These are phyloP conservation scores for Pyralis farinalis DNA, from an alignment of 2,888 invertebrate genomes.

Conservation along the genomic window DNA sequence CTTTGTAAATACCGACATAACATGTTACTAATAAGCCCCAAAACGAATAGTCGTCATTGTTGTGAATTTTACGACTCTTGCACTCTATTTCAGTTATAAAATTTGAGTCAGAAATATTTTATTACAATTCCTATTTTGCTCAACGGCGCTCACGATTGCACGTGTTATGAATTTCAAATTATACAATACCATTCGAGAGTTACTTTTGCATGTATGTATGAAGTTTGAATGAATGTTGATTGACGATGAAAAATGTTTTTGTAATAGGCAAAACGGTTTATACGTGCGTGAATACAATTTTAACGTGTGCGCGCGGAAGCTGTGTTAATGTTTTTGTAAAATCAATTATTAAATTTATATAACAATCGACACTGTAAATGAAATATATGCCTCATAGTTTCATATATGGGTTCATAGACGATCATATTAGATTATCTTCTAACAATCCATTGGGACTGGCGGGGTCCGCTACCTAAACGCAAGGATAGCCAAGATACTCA, in stretches of 20 bases:
- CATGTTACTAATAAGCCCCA: not conserved
- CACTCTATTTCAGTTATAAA: conserved; percentile 63
- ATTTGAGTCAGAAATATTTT: conserved; percentile 63
- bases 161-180: conserved; percentile 68
- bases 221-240: conserved; percentile 5
- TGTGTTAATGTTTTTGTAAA: not conserved
- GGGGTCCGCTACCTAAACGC: too few relatives aligned
- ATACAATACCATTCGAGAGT: conserved; percentile 38
- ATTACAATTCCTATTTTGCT: conserved; percentile 63
- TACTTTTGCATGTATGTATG: conserved; percentile 32
- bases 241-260: conserved; percentile 7
- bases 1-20: not conserved
- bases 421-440: too few relatives aligned
- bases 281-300: conserved; percentile 5
- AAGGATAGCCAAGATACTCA: too few relatives aligned
- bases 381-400: too few relatives aligned
- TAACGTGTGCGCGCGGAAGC: not conserved
- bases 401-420: too few relatives aligned
- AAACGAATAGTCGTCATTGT: conserved; percentile 11
- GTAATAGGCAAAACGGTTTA: conserved; percentile 7
- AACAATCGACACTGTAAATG: too few relatives aligned
- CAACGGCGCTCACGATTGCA: conserved; percentile 58
- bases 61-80: conserved; percentile 48
- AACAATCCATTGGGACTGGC: too few relatives aligned
- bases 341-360: not conserved